phyloP scores from a whole-genome alignment of 2,888 invertebrate genomes.

The Psylliodes chrysocephalus region DNA sequence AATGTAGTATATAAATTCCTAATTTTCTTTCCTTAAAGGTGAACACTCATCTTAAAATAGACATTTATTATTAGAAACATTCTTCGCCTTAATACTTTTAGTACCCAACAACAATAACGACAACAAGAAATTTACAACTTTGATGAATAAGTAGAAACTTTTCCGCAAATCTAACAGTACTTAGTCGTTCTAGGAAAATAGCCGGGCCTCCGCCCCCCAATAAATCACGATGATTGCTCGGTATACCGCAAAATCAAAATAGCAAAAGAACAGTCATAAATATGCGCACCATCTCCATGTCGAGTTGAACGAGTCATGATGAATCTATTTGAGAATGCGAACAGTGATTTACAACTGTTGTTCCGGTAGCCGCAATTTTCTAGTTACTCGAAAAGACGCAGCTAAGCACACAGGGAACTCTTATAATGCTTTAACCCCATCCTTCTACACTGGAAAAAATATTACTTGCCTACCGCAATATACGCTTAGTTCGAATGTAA shows the following conservation, averaged over 20 bases:
- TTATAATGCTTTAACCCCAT: slow-evolving; percentile 30
- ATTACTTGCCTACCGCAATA: too few species aligned
- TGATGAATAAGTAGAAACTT: not conserved
- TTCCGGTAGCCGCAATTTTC: slow-evolving; percentile 44
- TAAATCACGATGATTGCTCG: slow-evolving; percentile 41
- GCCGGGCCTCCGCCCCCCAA: slow-evolving; percentile 29
- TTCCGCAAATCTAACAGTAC: not conserved
- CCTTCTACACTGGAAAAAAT: not conserved
- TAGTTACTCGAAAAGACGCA: slow-evolving; percentile 33
- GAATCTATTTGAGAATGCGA: slow-evolving; percentile 39
- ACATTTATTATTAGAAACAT: too few species aligned
- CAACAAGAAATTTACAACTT: too few species aligned
- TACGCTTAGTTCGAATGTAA: too few species aligned
- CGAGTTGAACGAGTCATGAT: slow-evolving; percentile 43
- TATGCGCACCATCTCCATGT: slow-evolving; percentile 29
- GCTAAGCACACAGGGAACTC: slow-evolving; percentile 17
- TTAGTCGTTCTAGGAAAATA: slow-evolving; percentile 17
- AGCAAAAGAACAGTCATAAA: slow-evolving; percentile 45
- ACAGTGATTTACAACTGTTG: slow-evolving; percentile 43
- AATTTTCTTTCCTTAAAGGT: too few species aligned
- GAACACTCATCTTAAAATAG: too few species aligned
- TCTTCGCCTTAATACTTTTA: too few species aligned
- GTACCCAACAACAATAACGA: not conserved
- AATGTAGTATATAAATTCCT: too few species aligned
- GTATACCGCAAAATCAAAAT: slow-evolving; percentile 47